Conservation (phyloP, 2,797 vertebrate species). For the Helostoma temminkii region DNA sequence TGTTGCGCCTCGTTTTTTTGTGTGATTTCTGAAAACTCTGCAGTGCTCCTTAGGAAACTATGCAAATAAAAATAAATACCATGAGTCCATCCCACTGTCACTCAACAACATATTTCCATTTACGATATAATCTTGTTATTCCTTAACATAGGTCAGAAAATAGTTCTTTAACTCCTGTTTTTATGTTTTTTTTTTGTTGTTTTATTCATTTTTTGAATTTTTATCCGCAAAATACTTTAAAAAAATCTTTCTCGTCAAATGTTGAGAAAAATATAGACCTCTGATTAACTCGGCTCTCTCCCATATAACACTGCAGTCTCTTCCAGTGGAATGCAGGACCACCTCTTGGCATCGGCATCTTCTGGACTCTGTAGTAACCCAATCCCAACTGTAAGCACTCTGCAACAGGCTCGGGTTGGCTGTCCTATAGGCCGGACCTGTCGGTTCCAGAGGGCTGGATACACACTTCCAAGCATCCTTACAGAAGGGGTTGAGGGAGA, state of each 20-base stretch:
- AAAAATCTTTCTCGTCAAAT: constrained; percentile 81
- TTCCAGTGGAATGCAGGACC: constrained; percentile 67
- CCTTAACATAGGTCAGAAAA: constrained; percentile 82
- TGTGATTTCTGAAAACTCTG: constrained; percentile 71
- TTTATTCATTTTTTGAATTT: constrained; percentile 75
- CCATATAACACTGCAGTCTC: constrained; percentile 66
- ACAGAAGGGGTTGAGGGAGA: constrained; percentile 66
- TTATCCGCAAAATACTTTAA: constrained; percentile 87
- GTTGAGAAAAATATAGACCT: constrained; percentile 88
- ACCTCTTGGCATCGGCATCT: constrained; percentile 40
- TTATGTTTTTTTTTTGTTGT: constrained; percentile 53
- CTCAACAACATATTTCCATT: constrained; percentile 70
- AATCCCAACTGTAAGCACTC: constrained; percentile 72
- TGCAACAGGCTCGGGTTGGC: constrained; percentile 30
- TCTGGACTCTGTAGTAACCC: constrained; percentile 57
- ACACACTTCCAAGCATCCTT: constrained; percentile 64
- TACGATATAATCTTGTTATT: constrained; percentile 68
- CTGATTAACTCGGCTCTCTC: constrained; percentile 79
- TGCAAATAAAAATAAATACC: constrained; percentile 82
- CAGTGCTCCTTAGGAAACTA: constrained; percentile 74
- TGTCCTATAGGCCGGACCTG: constrained; percentile 27
- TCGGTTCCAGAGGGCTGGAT: constrained; percentile 51
- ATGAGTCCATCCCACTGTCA: constrained; percentile 77
- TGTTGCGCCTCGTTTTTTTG: constrained; percentile 35
- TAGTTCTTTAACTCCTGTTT: constrained; percentile 79